Conservation (phyloP, 2,113 vertebrate genomes). For the Potamarius usumacintae region DNA sequence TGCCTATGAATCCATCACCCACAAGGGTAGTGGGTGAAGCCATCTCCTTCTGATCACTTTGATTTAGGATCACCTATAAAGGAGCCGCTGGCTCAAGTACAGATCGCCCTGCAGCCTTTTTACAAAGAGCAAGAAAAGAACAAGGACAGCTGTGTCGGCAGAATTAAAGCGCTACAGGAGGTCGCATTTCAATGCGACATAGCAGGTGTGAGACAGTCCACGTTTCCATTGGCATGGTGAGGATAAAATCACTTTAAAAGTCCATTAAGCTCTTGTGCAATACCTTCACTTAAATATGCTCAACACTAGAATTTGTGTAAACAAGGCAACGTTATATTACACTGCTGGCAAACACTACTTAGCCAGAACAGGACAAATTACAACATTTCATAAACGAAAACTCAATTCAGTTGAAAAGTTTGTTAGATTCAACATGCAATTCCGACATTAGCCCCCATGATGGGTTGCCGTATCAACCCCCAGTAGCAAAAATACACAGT, state of each 20-base stretch:
- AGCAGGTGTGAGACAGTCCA: not conserved
- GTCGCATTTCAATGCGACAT: not conserved
- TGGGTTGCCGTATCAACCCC: not conserved
- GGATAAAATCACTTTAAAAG: not conserved
- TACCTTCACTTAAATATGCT: too few relatives aligned
- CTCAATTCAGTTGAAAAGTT: not conserved
- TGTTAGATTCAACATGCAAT: not conserved
- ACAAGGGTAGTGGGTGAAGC: conserved; percentile 30
- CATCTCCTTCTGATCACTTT: conserved; percentile 43
- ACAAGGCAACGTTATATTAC: not conserved
- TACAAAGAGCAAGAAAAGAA: not conserved
- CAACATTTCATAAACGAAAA: not conserved
- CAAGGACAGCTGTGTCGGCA: not conserved
- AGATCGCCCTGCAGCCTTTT: conserved; percentile 1
- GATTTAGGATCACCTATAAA: conserved; percentile 47
- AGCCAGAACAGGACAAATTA: not conserved
- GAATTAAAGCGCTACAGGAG: conserved; percentile 1
- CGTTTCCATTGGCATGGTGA: not conserved
- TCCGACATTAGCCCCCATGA: not conserved
- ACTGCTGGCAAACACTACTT: not conserved
- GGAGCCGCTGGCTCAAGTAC: not conserved
- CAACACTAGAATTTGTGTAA: not conserved
- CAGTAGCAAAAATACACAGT: not conserved
- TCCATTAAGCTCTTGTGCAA: not conserved
- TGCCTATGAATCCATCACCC: conserved; percentile 49